Evolutionary conservation across 2,888 invertebrate species (phyloP).

Genomic region (Eurytoma adleriae): DNA sequence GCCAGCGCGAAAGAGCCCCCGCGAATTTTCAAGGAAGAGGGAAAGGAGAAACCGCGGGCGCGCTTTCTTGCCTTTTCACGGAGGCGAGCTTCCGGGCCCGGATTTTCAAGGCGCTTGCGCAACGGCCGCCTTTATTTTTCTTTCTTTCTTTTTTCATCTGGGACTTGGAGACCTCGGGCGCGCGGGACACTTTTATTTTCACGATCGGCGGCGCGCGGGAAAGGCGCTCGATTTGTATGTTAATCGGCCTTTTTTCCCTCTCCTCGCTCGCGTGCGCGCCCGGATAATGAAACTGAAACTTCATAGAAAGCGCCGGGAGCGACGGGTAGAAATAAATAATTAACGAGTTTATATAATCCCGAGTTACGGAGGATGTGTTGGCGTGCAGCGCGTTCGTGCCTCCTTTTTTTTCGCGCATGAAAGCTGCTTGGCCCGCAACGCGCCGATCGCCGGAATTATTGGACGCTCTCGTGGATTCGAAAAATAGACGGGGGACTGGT

Average conservation of each 20-base stretch:
- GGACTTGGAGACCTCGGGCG: not conserved
- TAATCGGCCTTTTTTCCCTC: slow-evolving; percentile 21
- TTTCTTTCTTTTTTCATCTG: not conserved
- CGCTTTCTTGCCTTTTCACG: not conserved
- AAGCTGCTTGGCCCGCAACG: slow-evolving; percentile 8
- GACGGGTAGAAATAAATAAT: slow-evolving; percentile 36
- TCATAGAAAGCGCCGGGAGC: slow-evolving; percentile 29
- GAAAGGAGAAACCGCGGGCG: slow-evolving; percentile 14
- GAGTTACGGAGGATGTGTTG: slow-evolving; percentile 4
- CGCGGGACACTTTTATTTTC: slow-evolving; percentile 7
- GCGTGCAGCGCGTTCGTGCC: not conserved
- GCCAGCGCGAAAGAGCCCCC: slow-evolving; percentile 12
- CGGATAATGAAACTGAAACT: slow-evolving; percentile 37
- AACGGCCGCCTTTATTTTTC: not conserved
- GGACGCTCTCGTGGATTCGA: not conserved
- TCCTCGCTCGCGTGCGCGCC: not conserved
- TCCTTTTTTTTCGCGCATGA: slow-evolving; percentile 15
- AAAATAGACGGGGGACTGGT: not conserved
- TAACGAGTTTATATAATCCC: slow-evolving; percentile 47
- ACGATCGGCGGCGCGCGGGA: slow-evolving; percentile 2
- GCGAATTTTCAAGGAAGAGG: not conserved
- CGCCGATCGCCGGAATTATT: slow-evolving; percentile 14
- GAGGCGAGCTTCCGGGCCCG: not conserved
- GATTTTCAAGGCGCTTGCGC: not conserved
- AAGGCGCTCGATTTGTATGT: slow-evolving; percentile 29